phyloP scores from a whole-genome alignment of 2,113 vertebrate species.

The Mormyrus iriodes region DNA sequence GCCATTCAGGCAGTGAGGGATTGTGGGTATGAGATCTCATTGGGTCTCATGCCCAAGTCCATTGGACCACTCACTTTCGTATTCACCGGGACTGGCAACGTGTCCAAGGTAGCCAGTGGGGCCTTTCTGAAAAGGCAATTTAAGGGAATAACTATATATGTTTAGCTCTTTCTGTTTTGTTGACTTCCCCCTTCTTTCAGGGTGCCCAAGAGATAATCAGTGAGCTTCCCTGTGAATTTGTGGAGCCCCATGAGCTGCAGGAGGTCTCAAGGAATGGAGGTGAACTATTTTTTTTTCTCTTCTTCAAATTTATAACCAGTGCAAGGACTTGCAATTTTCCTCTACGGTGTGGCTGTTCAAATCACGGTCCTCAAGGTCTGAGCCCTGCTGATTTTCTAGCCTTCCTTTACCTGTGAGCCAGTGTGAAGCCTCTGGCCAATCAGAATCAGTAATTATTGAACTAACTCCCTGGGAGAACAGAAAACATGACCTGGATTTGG shows the following conservation, averaged over 20 bases:
- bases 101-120: conserved; percentile 78
- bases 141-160: neutral
- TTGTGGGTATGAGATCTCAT: conserved; percentile 93
- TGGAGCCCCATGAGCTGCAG: conserved; percentile 87
- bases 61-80: conserved; percentile 92
- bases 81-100: conserved; percentile 95
- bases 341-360: neutral
- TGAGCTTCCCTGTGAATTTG: conserved; percentile 89
- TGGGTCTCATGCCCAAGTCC: conserved; percentile 94
- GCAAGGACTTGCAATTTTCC: neutral
- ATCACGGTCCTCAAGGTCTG: neutral
- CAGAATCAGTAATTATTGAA: neutral
- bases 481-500: neutral
- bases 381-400: neutral
- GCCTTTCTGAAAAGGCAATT: neutral
- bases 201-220: conserved; percentile 91
- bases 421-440: neutral
- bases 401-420: neutral
- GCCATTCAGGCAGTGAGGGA: conserved; percentile 93
- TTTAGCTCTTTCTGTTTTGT: neutral
- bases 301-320: neutral
- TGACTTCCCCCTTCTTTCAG: conserved; percentile 48
- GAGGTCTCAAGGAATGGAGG: conserved; percentile 83
- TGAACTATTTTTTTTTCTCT: conserved; percentile 39
- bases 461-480: neutral